phyloP scores from a whole-genome alignment of 2,888 invertebrate species.

The Tipula vernalis region DNA sequence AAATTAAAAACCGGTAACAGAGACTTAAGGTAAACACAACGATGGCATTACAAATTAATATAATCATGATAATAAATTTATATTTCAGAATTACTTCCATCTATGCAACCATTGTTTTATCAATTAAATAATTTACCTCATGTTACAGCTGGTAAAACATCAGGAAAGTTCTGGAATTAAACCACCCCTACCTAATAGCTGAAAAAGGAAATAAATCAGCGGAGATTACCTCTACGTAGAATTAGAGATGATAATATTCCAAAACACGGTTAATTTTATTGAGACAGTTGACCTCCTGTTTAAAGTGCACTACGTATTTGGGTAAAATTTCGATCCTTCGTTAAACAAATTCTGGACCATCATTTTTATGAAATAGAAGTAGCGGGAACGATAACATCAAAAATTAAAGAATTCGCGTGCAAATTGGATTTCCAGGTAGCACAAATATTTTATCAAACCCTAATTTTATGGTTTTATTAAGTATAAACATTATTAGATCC shows the following conservation, averaged over 20 bases:
- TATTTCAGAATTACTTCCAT: neutral
- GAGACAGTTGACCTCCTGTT: neutral
- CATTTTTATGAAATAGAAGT: neutral
- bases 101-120: too few relatives aligned
- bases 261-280: neutral
- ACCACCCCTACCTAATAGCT: neutral
- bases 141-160: too few relatives aligned
- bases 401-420: neutral
- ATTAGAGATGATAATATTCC: neutral
- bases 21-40: too few relatives aligned
- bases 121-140: neutral
- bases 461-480: too few relatives aligned
- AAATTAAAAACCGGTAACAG: too few relatives aligned
- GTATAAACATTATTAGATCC: neutral
- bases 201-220: neutral
- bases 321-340: neutral
- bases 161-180: neutral
- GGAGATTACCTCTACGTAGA: neutral
- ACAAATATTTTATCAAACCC: neutral
- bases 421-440: neutral
- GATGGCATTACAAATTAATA: neutral
- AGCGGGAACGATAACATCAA: too few relatives aligned
- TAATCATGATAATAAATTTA: neutral
- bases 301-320: neutral
- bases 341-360: neutral